Evolutionary conservation across 2,797 vertebrate species (phyloP).

Genomic region (Ara ararauna): DNA sequence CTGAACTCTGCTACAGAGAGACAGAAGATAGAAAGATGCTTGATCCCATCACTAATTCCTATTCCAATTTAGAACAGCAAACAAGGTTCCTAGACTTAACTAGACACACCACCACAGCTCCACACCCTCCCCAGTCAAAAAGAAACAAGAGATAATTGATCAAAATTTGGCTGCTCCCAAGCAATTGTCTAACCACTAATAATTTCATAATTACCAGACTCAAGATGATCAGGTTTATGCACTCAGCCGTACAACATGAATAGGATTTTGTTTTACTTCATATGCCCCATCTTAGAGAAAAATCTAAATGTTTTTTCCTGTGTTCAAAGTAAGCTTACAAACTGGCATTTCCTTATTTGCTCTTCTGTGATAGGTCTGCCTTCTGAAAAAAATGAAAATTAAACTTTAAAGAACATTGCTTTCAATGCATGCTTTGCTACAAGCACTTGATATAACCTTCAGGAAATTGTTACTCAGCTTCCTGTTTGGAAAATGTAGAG

Average conservation of each 20-base stretch:
- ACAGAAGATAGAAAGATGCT: not conserved
- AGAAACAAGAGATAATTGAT: not conserved
- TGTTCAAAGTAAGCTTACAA: not conserved
- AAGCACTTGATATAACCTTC: not conserved
- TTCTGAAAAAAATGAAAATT: not conserved
- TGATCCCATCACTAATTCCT: not conserved
- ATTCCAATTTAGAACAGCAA: not conserved
- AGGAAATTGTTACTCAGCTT: not conserved
- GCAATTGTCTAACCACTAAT: not conserved
- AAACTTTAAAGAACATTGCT: not conserved
- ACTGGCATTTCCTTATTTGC: not conserved
- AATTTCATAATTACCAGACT: not conserved
- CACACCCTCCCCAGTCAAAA: not conserved
- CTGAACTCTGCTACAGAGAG: not conserved
- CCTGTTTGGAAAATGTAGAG: not conserved
- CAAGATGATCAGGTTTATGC: not conserved
- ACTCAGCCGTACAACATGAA: not conserved
- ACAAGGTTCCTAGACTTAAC: not conserved
- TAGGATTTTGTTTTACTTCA: not conserved
- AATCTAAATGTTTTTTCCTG: not conserved
- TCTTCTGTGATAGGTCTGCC: not conserved
- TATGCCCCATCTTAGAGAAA: not conserved
- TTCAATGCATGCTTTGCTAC: not conserved
- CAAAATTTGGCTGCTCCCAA: not conserved
- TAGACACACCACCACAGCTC: not conserved